Evolutionary conservation across 2,888 invertebrate species (phyloP).

Genomic region (Erebia ligea): DNA sequence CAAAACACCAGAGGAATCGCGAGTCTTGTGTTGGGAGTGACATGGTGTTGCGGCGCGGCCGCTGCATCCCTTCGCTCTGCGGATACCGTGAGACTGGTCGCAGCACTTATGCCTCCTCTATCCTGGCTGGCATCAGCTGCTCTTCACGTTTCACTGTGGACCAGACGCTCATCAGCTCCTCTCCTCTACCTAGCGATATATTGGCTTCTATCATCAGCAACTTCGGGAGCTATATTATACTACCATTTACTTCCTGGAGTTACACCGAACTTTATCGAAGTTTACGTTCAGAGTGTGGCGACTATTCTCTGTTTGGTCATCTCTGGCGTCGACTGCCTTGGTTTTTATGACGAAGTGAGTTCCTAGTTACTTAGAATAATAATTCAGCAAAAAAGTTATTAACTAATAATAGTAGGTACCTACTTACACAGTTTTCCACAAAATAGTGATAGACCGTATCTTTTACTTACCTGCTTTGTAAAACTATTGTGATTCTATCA

Average conservation of each 20-base stretch:
- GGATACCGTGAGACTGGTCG: constrained; percentile 60
- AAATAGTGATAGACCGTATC: too few relatives aligned
- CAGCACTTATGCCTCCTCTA: constrained; percentile 62
- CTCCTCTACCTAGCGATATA: constrained; percentile 74
- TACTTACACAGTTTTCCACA: too few relatives aligned
- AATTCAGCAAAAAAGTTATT: too few relatives aligned
- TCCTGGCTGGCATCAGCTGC: constrained; percentile 73
- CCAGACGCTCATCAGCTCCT: constrained; percentile 67
- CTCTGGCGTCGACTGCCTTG: constrained; percentile 65
- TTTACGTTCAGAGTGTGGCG: constrained; percentile 63
- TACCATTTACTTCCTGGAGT: constrained; percentile 51
- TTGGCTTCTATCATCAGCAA: constrained; percentile 66
- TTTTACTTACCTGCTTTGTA: not conserved
- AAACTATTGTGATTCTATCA: constrained; percentile 2
- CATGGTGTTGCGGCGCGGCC: constrained; percentile 67
- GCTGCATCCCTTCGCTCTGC: constrained; percentile 59
- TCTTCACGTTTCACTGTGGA: constrained; percentile 70
- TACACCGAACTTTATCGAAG: constrained; percentile 53
- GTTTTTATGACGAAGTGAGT: constrained; percentile 76
- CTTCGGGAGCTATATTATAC: constrained; percentile 61
- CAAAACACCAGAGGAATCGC: constrained; percentile 68
- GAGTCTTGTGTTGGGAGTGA: constrained; percentile 58
- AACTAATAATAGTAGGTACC: too few relatives aligned
- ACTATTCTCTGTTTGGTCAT: constrained; percentile 59
- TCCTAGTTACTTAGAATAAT: not conserved